These are phyloP conservation scores for Grallaria varia DNA, from an alignment of 2,113 vertebrate genomes.

Conservation along the genomic window DNA sequence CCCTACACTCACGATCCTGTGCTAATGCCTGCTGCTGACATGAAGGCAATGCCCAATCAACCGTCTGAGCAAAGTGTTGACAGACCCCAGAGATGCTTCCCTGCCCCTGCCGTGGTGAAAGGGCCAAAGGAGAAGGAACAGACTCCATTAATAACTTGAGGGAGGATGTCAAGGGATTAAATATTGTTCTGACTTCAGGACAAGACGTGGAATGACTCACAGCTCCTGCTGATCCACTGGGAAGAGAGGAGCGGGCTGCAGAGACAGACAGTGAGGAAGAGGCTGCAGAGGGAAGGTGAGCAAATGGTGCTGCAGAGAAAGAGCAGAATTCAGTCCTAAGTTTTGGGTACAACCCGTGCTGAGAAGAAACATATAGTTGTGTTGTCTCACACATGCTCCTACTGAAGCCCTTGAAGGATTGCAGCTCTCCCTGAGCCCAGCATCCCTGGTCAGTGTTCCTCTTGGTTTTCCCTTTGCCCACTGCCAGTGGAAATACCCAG, in stretches of 20 bases:
- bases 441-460: not conserved
- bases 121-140: constrained; percentile 39
- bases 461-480: not conserved
- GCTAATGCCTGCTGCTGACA: not conserved
- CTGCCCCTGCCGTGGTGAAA: not conserved
- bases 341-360: not conserved
- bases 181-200: constrained; percentile 32
- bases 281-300: not conserved
- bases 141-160: constrained; percentile 38
- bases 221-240: constrained; percentile 10
- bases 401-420: not conserved
- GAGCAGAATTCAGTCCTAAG: not conserved
- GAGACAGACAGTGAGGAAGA: not conserved
- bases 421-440: not conserved
- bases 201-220: constrained; percentile 11
- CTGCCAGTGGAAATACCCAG: not conserved
- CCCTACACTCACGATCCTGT: not conserved
- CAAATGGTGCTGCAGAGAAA: not conserved
- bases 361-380: not conserved
- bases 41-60: not conserved
- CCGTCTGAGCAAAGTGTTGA: not conserved
- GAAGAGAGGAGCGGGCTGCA: not conserved
- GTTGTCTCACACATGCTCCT: not conserved
- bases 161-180: constrained; percentile 40
- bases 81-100: not conserved